These are phyloP conservation scores for Cataglyphis cursor DNA, from an alignment of 2,888 invertebrate species.

Conservation along the genomic window DNA sequence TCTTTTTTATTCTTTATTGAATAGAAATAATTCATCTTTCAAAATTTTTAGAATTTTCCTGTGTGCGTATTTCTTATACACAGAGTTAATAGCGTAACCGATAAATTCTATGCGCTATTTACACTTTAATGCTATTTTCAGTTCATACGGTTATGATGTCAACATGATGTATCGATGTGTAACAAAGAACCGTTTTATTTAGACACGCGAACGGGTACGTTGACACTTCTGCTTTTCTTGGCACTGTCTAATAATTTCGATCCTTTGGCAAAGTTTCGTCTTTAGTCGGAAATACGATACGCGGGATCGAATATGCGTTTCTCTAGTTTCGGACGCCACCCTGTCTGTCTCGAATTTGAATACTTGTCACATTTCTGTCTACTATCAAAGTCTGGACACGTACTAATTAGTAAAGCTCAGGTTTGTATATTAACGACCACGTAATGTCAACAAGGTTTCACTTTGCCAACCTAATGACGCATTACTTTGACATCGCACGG, in stretches of 20 bases:
- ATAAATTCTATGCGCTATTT: conserved; percentile 20
- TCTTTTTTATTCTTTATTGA: background rate
- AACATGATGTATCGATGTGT: background rate
- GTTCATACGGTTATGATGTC: background rate
- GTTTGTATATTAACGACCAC: conserved; percentile 55
- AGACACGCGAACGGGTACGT: background rate
- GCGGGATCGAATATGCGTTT: background rate
- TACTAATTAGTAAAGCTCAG: conserved; percentile 55
- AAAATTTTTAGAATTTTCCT: background rate
- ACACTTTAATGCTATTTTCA: conserved; percentile 36
- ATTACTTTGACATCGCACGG: conserved; percentile 40
- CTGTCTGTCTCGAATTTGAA: conserved; percentile 24
- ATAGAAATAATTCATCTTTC: background rate
- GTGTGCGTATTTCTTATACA: background rate
- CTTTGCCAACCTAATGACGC: conserved; percentile 52
- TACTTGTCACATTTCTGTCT: conserved; percentile 12
- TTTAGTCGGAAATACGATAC: background rate
- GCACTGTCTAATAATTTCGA: background rate
- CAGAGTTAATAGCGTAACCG: background rate
- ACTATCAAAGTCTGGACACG: conserved; percentile 29
- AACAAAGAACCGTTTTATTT: conserved; percentile 30
- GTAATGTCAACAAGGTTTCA: conserved; percentile 53
- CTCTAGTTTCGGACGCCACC: conserved; percentile 1
- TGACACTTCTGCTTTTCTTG: conserved; percentile 8
- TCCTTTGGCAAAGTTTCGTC: conserved; percentile 9